Conservation (phyloP, 2,113 vertebrate genomes). For the Scopus umbretta region DNA sequence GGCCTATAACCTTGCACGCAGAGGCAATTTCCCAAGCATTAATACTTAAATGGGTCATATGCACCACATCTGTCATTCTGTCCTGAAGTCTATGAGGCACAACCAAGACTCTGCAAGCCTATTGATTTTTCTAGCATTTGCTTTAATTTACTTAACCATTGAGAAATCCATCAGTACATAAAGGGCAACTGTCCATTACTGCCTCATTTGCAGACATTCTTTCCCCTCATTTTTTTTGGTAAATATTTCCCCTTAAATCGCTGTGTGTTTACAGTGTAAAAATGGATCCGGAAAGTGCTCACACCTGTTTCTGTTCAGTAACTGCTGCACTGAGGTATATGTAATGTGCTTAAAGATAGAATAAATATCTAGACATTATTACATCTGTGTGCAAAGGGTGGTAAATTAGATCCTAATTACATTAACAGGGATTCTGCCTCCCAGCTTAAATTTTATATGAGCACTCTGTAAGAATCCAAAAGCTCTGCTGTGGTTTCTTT, state of each 20-base stretch:
- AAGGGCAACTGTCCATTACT: constrained; percentile 87
- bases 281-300: constrained; percentile 87
- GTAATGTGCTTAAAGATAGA: constrained; percentile 81
- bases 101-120: constrained; percentile 83
- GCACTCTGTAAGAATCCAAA: constrained; percentile 82
- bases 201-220: constrained; percentile 78
- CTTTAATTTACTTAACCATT: constrained; percentile 89
- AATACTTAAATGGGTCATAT: constrained; percentile 86
- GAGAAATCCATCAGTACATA: constrained; percentile 87
- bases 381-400: constrained; percentile 89
- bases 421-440: constrained; percentile 96
- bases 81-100: constrained; percentile 87
- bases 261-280: constrained; percentile 80
- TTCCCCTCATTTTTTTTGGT: constrained; percentile 62
- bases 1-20: constrained; percentile 77
- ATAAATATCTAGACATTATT: constrained; percentile 84
- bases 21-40: constrained; percentile 80
- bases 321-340: constrained; percentile 80
- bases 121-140: constrained; percentile 88
- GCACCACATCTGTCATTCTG: constrained; percentile 89
- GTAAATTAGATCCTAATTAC: constrained; percentile 97
- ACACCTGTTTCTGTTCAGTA: constrained; percentile 94
- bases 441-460: constrained; percentile 90
- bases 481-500: constrained; percentile 92
- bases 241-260: constrained; percentile 76